phyloP scores from a whole-genome alignment of 2,888 invertebrate genomes.

The Apodemia zela region DNA sequence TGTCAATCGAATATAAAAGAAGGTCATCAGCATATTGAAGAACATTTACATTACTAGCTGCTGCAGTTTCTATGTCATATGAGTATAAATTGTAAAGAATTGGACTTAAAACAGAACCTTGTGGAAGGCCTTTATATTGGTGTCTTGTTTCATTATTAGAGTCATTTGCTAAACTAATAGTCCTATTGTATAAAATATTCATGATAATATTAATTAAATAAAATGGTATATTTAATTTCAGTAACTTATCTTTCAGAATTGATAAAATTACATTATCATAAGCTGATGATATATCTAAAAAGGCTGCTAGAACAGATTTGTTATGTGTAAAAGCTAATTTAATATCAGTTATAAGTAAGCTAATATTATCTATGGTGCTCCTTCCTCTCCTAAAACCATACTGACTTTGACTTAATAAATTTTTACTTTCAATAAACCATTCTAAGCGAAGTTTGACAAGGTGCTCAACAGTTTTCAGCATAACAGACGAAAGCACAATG shows the following conservation, averaged over 20 bases:
- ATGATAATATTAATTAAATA: conserved; percentile 17
- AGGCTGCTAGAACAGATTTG: conserved; percentile 17
- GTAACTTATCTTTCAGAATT: conserved; percentile 13
- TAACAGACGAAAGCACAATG: neutral
- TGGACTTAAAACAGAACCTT: conserved; percentile 32
- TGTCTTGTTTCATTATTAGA: neutral
- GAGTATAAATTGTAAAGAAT: conserved; percentile 29
- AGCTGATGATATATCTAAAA: conserved; percentile 22
- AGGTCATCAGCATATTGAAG: conserved; percentile 32
- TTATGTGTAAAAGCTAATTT: conserved; percentile 18
- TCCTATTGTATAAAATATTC: neutral
- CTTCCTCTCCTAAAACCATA: conserved; percentile 30
- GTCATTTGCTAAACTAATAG: conserved; percentile 3
- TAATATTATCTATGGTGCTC: conserved; percentile 23
- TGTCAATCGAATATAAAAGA: conserved; percentile 19
- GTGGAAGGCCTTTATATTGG: conserved; percentile 27
- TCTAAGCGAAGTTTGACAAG: conserved; percentile 29
- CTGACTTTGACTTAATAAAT: conserved; percentile 24
- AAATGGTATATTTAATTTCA: neutral
- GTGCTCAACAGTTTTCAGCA: conserved; percentile 26
- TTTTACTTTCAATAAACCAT: conserved; percentile 26
- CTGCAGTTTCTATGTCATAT: conserved; percentile 20
- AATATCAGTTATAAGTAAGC: conserved; percentile 22
- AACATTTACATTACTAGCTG: conserved; percentile 19
- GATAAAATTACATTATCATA: conserved; percentile 23